These are phyloP conservation scores for Semicossyphus pulcher DNA, from an alignment of 2,113 vertebrate species.

Conservation along the genomic window DNA sequence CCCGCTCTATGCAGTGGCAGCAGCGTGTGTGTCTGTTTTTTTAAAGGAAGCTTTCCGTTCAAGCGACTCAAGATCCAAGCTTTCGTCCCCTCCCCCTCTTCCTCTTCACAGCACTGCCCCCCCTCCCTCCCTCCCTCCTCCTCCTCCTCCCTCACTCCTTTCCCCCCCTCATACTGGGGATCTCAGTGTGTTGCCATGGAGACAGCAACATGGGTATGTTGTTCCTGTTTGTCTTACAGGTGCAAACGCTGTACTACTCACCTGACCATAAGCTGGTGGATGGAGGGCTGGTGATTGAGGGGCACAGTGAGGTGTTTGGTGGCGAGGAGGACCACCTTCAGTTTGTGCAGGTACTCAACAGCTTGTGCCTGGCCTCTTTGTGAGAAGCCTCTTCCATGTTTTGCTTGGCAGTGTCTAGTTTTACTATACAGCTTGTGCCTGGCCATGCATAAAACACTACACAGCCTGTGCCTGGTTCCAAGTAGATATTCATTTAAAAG, in stretches of 20 bases:
- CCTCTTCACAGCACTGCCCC: slow-evolving; percentile 82
- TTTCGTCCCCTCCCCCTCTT: slow-evolving; percentile 29
- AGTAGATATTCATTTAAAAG: slow-evolving; percentile 23
- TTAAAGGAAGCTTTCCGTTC: slow-evolving; percentile 52
- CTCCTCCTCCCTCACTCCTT: background rate
- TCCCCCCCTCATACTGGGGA: slow-evolving; percentile 55
- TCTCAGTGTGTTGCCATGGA: slow-evolving; percentile 86
- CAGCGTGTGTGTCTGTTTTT: slow-evolving; percentile 42
- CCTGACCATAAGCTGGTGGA: slow-evolving; percentile 99
- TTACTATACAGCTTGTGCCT: slow-evolving; percentile 17
- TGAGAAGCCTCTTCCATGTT: slow-evolving; percentile 12
- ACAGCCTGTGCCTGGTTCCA: slow-evolving; percentile 38
- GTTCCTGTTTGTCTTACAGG: slow-evolving; percentile 98
- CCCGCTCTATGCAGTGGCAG: slow-evolving; percentile 42
- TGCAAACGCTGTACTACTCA: slow-evolving; percentile 99
- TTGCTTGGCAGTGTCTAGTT: slow-evolving; percentile 47
- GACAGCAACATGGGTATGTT: slow-evolving; percentile 98
- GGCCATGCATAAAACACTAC: slow-evolving; percentile 36
- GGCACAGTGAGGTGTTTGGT: slow-evolving; percentile 98
- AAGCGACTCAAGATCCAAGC: slow-evolving; percentile 55
- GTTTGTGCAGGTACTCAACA: slow-evolving; percentile 98
- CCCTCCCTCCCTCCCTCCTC: background rate
- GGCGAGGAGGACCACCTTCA: slow-evolving; percentile 99
- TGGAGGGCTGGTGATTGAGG: slow-evolving; percentile 95
- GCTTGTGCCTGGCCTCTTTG: slow-evolving; percentile 69